Evolutionary conservation across 2,113 vertebrate genomes (phyloP).

Genomic region (Labrus mixtus): DNA sequence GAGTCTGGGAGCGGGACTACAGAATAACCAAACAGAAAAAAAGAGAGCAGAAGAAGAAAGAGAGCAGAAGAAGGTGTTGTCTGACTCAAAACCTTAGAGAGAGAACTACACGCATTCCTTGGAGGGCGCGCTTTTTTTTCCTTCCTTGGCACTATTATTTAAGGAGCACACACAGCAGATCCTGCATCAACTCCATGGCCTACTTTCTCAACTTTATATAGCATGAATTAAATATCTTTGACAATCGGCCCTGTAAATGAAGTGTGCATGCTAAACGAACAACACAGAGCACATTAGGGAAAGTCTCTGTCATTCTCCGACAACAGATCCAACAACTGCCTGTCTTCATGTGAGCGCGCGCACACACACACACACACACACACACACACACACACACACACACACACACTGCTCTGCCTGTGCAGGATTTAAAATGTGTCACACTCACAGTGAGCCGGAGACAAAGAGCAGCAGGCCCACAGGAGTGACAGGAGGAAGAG

Average conservation of each 20-base stretch:
- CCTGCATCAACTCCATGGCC: conserved; percentile 77
- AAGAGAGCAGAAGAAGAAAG: conserved; percentile 46
- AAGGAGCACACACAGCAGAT: conserved; percentile 73
- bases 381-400: conserved; percentile 5
- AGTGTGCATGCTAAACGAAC: conserved; percentile 59
- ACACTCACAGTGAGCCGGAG: conserved; percentile 63
- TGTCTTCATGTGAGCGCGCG: conserved; percentile 29
- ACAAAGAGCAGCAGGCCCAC: conserved; percentile 73
- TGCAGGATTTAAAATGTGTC: conserved; percentile 75
- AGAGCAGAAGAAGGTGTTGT: conserved; percentile 64
- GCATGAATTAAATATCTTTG: conserved; percentile 81
- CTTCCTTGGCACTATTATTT: conserved; percentile 77
- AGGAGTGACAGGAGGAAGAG: conserved; percentile 80
- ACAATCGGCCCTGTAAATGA: conserved; percentile 66
- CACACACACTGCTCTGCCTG: conserved; percentile 24
- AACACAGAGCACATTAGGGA: conserved; percentile 70
- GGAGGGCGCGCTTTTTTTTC: conserved; percentile 52
- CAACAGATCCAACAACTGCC: conserved; percentile 51
- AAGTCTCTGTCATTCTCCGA: conserved; percentile 63
- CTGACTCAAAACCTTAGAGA: conserved; percentile 78
- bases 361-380: not conserved
- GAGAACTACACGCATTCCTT: conserved; percentile 68
- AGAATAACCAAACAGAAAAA: conserved; percentile 61
- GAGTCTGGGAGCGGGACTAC: conserved; percentile 36
- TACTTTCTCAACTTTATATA: conserved; percentile 80